Conservation (phyloP, 2,797 vertebrate species). For the Spondyliosoma cantharus region DNA sequence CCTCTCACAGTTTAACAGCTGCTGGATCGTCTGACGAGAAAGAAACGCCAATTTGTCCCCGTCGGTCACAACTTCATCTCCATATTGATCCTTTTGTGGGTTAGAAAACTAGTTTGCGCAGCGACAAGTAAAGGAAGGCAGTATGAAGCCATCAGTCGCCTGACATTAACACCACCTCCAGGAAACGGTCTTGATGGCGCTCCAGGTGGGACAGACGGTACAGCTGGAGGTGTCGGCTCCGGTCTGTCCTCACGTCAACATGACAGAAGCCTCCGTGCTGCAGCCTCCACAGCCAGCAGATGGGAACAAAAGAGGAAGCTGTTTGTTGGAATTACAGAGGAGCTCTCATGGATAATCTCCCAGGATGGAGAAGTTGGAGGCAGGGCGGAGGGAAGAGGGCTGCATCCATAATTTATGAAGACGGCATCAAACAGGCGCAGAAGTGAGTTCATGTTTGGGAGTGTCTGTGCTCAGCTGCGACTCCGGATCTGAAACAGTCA, state of each 20-base stretch:
- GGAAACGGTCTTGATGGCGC: constrained; percentile 39
- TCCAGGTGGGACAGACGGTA: constrained; percentile 64
- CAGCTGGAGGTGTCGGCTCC: constrained; percentile 77
- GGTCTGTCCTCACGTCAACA: constrained; percentile 66
- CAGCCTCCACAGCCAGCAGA: constrained; percentile 61
- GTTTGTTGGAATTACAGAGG: constrained; percentile 78
- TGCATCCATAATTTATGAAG: constrained; percentile 80
- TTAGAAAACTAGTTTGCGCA: constrained; percentile 19
- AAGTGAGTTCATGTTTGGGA: constrained; percentile 44
- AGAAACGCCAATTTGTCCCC: constrained; percentile 14
- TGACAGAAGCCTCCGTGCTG: constrained; percentile 33
- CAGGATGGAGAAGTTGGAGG: constrained; percentile 65
- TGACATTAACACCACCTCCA: constrained; percentile 44
- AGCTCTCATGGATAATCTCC: constrained; percentile 76
- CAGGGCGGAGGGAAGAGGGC: constrained; percentile 47
- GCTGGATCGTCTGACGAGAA: constrained; percentile 27
- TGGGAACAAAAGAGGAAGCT: constrained; percentile 77
- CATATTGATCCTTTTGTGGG: constrained; percentile 47
- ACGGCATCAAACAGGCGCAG: constrained; percentile 70
- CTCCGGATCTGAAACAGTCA: constrained; percentile 33
- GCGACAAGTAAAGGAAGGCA: constrained; percentile 4
- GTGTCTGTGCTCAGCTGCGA: constrained; percentile 33
- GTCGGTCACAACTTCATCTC: constrained; percentile 51
- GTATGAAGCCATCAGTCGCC: constrained; percentile 53
- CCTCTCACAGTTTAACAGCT: constrained; percentile 41